Base-by-base conservation (phyloP, 2,113 vertebrate genomes). In the Microtus richardsoni region DNA sequence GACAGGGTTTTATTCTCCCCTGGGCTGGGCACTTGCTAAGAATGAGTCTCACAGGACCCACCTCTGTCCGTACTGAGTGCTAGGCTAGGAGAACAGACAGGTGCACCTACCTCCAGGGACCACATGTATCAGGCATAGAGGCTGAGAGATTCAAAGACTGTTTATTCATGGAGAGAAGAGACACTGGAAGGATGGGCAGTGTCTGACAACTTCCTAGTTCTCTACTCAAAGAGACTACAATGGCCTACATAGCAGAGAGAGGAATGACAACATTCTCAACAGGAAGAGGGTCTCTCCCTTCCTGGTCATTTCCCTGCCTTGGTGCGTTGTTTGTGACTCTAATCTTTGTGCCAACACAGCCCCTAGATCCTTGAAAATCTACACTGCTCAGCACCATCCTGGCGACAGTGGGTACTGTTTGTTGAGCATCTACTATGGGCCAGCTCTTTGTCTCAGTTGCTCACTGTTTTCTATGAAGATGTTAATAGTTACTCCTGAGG, bases 41-140 rank as follows among this genome's bases (percentile, higher is more conserved):
- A 0, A 0, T 0, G 3, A 0, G 6, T 58, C 33, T 39, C 60
- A 5, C 0, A 1, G 33, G 16, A 86, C 44, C 16, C 14, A 19
- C 54, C 49, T 66, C 24, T 44, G 47, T 44, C 41, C 3, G 0
- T 9, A 47, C 64, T 19, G 64, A 30, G 33, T n/a, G 5, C 64
- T 33, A 54, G 62, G 16, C 4, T 3, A n/a, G 36, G n/a, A 74
- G 21, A 11, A 66, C 24, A 58, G 77, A 58, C n/a, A 70, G 58
- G 39, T 21, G 3, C 26, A 26, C 68, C 62, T 5, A n/a, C 2
- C 47, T 88, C 77, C 36, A 70, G 82, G 47, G 3, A 60, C 28
- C 36, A 26, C 52, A 54, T 30, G 9, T 28, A 24, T 2, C 10
- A 26, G 41, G 9, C 70, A 21, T 1, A 9, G 84, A 77, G 41